Evolutionary conservation across 2,888 invertebrate genomes (phyloP).

Genomic region (Tenodera sinensis): DNA sequence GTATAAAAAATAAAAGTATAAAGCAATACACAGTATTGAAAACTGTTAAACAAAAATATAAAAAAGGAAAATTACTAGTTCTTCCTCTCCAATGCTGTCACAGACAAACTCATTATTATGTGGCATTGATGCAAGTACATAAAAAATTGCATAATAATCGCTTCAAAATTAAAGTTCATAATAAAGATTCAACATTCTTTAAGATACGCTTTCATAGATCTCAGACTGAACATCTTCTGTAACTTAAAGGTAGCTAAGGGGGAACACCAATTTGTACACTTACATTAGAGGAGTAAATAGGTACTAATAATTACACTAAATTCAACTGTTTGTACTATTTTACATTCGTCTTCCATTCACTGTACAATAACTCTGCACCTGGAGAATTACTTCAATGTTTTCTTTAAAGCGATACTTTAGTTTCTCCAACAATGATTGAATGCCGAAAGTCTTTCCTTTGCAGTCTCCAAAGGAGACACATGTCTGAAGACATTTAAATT

Average conservation of each 20-base stretch:
- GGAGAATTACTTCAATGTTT: not conserved
- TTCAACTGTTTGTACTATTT: not conserved
- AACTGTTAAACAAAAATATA: not conserved
- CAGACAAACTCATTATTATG: not conserved
- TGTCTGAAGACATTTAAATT: not conserved
- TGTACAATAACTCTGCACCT: not conserved
- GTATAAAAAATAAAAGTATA: not conserved
- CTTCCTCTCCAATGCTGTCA: not conserved
- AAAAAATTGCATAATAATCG: not conserved
- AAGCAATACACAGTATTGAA: not conserved
- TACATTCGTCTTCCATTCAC: not conserved
- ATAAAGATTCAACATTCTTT: not conserved
- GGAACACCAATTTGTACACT: constrained; percentile 12
- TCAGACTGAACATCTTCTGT: not conserved
- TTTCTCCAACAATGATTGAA: not conserved
- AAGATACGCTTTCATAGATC: not conserved
- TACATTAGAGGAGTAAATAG: constrained; percentile 2
- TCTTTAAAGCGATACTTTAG: not conserved
- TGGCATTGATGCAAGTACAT: not conserved
- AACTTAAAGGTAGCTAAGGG: not conserved
- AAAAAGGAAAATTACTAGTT: not conserved
- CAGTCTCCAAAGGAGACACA: not conserved
- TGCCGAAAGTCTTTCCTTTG: not conserved
- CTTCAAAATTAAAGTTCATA: not conserved
- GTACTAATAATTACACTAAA: constrained; percentile 8